Base-by-base conservation (phyloP, 2,797 vertebrate species). In the Cyclopterus lumpus region DNA sequence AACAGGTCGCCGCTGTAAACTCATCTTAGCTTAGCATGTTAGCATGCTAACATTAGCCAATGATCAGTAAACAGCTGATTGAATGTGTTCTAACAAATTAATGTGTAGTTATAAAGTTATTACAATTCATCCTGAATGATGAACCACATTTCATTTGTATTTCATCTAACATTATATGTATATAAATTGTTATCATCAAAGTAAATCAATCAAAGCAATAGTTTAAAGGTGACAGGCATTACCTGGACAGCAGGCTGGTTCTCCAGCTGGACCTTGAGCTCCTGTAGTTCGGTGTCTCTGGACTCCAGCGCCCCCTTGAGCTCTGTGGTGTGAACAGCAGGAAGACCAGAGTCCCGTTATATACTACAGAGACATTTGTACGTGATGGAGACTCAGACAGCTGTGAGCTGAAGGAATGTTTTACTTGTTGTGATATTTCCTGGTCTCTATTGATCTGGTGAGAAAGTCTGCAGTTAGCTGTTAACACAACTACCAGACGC, bases 221-320 rank as follows among this genome's bases (percentile, higher is more conserved):
- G 30, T 57, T 34, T 6, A 58, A 32, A 1, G 15, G 0, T 5
- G 15, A 28, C 54, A 18, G 55, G 10, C 22, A 8, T n/a, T 59
- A 80, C 77, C 77, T 79, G 71, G 22, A 20, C 58, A 8, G 49
- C 53, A 28, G 26, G 54, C 60, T 59, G 60, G 38, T 16, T 60
- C 63, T 79, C 77, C 48, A 96, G 88, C 69, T 95, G 93, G 51
- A 85, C 73, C 3, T 91, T 95, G n/a, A 96, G 73, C 71, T 82
- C 93, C 85, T 95, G 94, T 62, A 95, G 83, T 67, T 96, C 94
- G 0, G 81, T 79, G 87, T 96, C 95, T 0, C 90, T 94, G 60
- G 86, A 90, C 51, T 83, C 81, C 57, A 96, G 75, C 60, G 93
- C 93, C 81, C 90, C 83, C 71, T 94, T 93, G 78, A 97, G 91